Conservation (phyloP, 64 coral and sea anemone species). For the Stichodactyla mertensii region DNA sequence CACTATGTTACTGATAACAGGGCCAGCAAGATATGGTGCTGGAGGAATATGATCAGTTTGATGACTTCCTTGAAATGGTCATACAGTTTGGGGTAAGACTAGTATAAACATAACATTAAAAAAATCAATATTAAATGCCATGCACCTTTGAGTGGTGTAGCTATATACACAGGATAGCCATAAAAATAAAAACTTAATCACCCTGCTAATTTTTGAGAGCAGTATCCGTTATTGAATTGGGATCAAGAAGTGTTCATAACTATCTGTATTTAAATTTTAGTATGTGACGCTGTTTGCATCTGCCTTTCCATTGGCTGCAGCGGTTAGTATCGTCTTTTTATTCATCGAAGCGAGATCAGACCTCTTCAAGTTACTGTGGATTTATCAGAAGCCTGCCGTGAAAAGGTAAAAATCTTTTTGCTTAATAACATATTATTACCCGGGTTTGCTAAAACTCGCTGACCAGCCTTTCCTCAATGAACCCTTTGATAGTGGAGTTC, state of each 20-base stretch:
- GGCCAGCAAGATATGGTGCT: conserved; percentile 73
- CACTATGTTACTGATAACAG: conserved; percentile 7
- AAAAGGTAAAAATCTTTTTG: conserved; percentile 48
- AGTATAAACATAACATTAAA: not conserved
- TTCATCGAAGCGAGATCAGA: conserved; percentile 92
- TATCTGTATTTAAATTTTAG: conserved; percentile 40
- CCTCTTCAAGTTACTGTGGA: conserved; percentile 84
- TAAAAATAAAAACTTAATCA: too few species aligned
- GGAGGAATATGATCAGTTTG: conserved; percentile 97
- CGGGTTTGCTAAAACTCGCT: too few species aligned
- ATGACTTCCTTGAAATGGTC: conserved; percentile 99
- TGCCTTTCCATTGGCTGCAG: conserved; percentile 91
- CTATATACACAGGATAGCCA: too few species aligned
- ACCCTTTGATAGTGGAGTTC: too few species aligned
- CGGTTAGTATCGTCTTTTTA: conserved; percentile 86
- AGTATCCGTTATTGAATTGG: too few species aligned
- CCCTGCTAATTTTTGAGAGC: too few species aligned
- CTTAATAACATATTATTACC: too few species aligned
- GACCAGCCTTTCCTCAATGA: too few species aligned
- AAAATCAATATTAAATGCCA: too few species aligned
- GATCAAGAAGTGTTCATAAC: not conserved
- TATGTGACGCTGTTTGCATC: conserved; percentile 98
- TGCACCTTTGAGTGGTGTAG: too few species aligned
- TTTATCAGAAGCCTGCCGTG: conserved; percentile 93
- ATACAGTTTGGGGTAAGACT: conserved; percentile 91